Evolutionary conservation across 2,888 invertebrate genomes (phyloP).

Genomic region (Acholoe squamosa): DNA sequence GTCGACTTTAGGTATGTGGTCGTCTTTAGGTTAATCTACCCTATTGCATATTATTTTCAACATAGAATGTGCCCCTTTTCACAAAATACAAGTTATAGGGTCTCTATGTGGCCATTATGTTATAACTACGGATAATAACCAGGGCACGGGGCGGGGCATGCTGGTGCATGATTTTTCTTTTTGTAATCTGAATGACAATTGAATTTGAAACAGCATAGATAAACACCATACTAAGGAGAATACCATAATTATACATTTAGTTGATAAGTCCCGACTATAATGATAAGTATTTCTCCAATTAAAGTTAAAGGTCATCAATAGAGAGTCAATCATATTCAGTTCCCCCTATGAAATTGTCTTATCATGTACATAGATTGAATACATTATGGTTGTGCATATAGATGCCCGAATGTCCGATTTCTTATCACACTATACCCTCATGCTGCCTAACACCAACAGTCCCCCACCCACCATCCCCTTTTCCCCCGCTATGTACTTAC

Average conservation of each 20-base stretch:
- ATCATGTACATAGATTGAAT: not conserved
- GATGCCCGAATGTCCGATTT: not conserved
- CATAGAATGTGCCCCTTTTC: no score
- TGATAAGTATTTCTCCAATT: not conserved
- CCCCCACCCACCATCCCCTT: not conserved
- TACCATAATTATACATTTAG: not conserved
- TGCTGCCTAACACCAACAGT: not conserved
- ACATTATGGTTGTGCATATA: not conserved
- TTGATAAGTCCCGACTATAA: not conserved
- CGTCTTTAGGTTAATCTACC: no score
- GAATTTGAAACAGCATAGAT: not conserved
- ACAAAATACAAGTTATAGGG: no score
- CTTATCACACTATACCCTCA: not conserved
- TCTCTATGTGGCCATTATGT: no score
- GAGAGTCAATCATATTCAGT: not conserved
- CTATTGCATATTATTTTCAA: no score
- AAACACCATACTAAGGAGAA: not conserved
- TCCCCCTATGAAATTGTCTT: not conserved
- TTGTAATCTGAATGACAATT: not conserved
- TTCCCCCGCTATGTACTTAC: not conserved
- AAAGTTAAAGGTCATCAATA: not conserved
- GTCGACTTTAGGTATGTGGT: no score
- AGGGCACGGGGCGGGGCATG: no score
- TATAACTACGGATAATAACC: no score
- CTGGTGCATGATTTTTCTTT: no score